A percentile compares a stretch with the other conserved stretches of the same genome.
These are phyloP conservation scores for Diceros bicornis DNA, from an alignment of 2,797 vertebrate genomes.

Conservation along the genomic window DNA sequence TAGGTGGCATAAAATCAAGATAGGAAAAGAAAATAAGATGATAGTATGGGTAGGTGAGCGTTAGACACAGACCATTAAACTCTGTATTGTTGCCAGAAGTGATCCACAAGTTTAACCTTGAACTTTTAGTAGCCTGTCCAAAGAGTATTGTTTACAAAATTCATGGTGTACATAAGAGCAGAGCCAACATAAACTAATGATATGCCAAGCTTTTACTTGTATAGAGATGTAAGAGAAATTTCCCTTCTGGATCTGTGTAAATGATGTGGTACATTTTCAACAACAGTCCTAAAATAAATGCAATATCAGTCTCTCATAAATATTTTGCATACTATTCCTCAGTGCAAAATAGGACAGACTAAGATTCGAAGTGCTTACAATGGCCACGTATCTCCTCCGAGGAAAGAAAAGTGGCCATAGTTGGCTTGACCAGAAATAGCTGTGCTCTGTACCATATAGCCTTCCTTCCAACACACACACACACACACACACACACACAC, in stretches of 20 bases:
- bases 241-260: neutral
- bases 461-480: neutral
- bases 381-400: neutral
- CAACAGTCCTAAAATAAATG: neutral
- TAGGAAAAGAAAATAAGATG: constrained; percentile 17
- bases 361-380: neutral
- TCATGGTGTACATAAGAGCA: neutral
- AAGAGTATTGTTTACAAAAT: neutral
- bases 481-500: neutral
- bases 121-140: neutral
- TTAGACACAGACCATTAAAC: neutral
- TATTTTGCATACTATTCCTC: neutral
- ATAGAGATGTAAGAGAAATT: constrained; percentile 8
- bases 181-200: neutral
- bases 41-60: neutral
- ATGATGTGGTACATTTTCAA: neutral
- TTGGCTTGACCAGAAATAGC: neutral
- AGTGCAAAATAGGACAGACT: neutral
- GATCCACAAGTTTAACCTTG: neutral
- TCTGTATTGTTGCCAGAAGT: neutral
- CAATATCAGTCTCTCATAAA: neutral
- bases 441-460: neutral
- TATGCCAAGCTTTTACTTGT: neutral
- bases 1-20: constrained; percentile 43
- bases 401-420: neutral